Base-by-base conservation (phyloP, 1,140 invertebrate species). In the Drosophila ananassae region DNA sequence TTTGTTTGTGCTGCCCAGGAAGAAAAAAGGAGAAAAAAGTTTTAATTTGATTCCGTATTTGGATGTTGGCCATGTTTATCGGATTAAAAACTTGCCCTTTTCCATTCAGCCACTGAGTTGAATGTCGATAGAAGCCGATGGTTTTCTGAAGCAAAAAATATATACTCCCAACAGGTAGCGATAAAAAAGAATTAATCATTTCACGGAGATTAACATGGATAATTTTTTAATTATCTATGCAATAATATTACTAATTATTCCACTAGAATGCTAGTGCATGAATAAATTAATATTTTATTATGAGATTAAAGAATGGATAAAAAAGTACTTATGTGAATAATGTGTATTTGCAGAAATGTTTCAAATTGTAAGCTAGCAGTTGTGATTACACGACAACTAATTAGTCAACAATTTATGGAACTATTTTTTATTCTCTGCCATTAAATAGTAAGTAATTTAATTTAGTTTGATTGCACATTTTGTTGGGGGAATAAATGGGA, bases 31-130 rank as follows among this genome's bases (percentile, higher is more conserved):
- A 13, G 41, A 44, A 28, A 73, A 84, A 85, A 87, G 52, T 81
- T 85, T 85, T 85, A 82, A 82, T 82, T 85, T 81, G 64, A 82
- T 72, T 87, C 77, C 56, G 54, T 41, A 41, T 46, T 48, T 50
- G 64, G 51, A 48, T 67, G 69, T 55, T 68, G 37, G 24, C 59
- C 54, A 54, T 74, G 77, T 71, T 72, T 64, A 85, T 85, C 83
- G 64, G 78, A 87, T 85, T 87, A 82, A 67, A 82, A 87, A 82
- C 78, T 87, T 79, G 64, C 41, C 73, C 25, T 59, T 59, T 66
- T 37, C 60, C 71, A 24, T 46, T 51, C 44, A 61, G 25, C 5
- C 3, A 2, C 9, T 17, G 66, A 22, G 28, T 32, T 46, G 47
- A 13, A 48, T 39, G 21, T 25, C 41, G 41, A 54, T 30, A 17